These are phyloP conservation scores for Podilymbus podiceps DNA, from an alignment of 2,113 vertebrate genomes.

Conservation along the genomic window DNA sequence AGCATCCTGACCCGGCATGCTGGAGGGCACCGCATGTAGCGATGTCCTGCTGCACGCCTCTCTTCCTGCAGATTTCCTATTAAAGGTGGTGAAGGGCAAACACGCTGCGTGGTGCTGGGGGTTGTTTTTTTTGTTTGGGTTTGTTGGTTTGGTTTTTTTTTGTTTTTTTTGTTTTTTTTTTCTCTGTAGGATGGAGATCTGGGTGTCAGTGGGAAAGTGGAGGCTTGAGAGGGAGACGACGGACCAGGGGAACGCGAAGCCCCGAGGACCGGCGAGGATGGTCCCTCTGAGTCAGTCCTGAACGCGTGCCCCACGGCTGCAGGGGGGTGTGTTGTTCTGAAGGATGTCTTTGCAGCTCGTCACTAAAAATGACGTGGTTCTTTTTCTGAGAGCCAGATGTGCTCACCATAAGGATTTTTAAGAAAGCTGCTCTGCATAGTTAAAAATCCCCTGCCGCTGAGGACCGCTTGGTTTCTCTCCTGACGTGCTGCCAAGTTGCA, in stretches of 20 bases:
- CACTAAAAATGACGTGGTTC: background rate
- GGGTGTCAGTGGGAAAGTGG: background rate
- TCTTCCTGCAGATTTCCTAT: background rate
- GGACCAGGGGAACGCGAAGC: background rate
- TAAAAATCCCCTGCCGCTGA: background rate
- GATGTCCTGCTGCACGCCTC: background rate
- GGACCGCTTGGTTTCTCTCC: background rate
- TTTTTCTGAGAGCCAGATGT: background rate
- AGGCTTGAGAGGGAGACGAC: background rate
- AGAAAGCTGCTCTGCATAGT: conserved; percentile 32
- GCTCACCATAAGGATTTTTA: conserved; percentile 2
- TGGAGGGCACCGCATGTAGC: background rate
- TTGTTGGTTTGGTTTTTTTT: too few relatives aligned
- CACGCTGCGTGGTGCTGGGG: fast-evolving
- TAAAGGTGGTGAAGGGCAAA: background rate
- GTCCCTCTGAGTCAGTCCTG: background rate
- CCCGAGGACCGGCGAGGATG: background rate
- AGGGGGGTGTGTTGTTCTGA: background rate
- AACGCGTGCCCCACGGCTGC: background rate
- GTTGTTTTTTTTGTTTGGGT: background rate
- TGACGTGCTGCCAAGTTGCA: background rate
- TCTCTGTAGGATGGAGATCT: background rate
- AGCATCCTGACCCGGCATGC: background rate
- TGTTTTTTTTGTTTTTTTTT: background rate
- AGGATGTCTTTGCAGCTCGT: background rate